These are phyloP conservation scores for Hyles vespertilio DNA, from an alignment of 1,140 invertebrate species.

Conservation along the genomic window DNA sequence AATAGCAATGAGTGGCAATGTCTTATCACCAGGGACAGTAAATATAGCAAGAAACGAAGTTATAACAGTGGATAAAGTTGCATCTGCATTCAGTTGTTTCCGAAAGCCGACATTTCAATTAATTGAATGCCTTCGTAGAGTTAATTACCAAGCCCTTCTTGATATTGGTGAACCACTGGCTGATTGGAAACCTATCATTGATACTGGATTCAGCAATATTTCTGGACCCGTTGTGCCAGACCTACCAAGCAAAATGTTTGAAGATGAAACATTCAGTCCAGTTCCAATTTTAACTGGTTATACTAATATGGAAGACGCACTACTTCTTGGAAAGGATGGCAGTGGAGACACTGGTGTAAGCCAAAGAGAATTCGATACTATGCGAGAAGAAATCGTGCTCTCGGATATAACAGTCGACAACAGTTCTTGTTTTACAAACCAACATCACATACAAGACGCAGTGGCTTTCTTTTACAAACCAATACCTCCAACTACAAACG, in stretches of 20 bases:
- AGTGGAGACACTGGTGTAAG: constrained; percentile 74
- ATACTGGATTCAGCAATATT: constrained; percentile 81
- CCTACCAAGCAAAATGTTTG: constrained; percentile 78
- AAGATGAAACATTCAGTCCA: constrained; percentile 76
- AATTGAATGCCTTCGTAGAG: constrained; percentile 81
- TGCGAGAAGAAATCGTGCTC: constrained; percentile 78
- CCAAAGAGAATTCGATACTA: constrained; percentile 76
- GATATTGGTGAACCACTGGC: constrained; percentile 78
- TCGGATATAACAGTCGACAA: constrained; percentile 78
- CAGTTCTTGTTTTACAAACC: constrained; percentile 81
- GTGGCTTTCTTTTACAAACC: constrained; percentile 85
- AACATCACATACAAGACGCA: constrained; percentile 82
- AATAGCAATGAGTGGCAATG: constrained; percentile 84
- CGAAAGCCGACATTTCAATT: constrained; percentile 78
- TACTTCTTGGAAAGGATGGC: constrained; percentile 77
- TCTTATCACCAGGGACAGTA: constrained; percentile 77
- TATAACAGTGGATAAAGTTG: constrained; percentile 77
- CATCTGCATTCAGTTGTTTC: constrained; percentile 80
- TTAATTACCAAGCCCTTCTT: constrained; percentile 77
- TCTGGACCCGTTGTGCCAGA: constrained; percentile 81
- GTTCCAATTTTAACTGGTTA: constrained; percentile 85
- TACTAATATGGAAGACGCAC: constrained; percentile 86
- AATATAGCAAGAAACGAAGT: constrained; percentile 74
- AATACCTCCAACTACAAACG: constrained; percentile 78
- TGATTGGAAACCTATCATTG: constrained; percentile 86